Percentiles rank a stretch among this genome's conserved stretches.
phyloP scores from a whole-genome alignment of 2,888 invertebrate species.

The Diachrysia chrysitis region DNA sequence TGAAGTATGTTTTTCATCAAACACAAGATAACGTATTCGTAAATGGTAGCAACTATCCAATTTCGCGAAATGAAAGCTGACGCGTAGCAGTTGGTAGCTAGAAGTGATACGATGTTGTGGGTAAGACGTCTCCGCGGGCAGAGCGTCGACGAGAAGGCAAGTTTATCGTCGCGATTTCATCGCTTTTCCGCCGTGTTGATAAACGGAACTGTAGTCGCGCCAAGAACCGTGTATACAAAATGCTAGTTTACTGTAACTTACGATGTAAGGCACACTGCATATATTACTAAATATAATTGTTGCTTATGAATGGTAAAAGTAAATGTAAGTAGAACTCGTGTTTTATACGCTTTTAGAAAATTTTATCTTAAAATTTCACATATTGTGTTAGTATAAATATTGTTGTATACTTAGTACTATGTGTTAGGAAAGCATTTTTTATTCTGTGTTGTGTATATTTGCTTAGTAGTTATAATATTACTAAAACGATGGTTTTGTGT shows the following conservation, averaged over 20 bases:
- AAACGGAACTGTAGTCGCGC: constrained; percentile 64
- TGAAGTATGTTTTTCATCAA: constrained; percentile 29
- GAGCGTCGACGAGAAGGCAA: constrained; percentile 57
- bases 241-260: constrained; percentile 22
- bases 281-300: constrained; percentile 22
- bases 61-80: constrained; percentile 61
- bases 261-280: constrained; percentile 32
- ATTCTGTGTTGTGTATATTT: constrained; percentile 36
- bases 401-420: constrained; percentile 34
- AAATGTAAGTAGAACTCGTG: constrained; percentile 9
- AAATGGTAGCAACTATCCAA: constrained; percentile 54
- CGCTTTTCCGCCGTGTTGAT: constrained; percentile 69
- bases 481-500: constrained; percentile 30
- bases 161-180: constrained; percentile 70
- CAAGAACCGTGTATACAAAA: constrained; percentile 53
- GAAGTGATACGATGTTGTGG: constrained; percentile 56
- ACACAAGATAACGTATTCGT: constrained; percentile 48
- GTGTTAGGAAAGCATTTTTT: constrained; percentile 42
- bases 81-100: constrained; percentile 52
- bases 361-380: constrained; percentile 36
- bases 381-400: constrained; percentile 35
- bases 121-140: constrained; percentile 54
- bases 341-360: constrained; percentile 39
- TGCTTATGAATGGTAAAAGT: constrained; percentile 3
- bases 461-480: constrained; percentile 33